These are phyloP conservation scores for Chaetodon auriga DNA, from an alignment of 2,113 vertebrate species.

Conservation along the genomic window DNA sequence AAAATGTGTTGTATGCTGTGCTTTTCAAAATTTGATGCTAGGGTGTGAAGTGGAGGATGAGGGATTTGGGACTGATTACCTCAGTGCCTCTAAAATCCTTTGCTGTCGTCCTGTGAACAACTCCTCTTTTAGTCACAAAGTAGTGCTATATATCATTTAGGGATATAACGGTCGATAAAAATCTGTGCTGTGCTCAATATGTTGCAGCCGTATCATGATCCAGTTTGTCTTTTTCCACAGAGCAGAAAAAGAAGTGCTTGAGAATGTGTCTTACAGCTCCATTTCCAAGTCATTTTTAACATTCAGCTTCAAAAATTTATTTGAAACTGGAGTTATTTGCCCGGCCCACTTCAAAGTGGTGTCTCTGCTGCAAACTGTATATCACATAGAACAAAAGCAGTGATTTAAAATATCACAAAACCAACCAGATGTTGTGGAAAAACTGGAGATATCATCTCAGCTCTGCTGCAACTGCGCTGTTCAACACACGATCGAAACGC, in stretches of 20 bases:
- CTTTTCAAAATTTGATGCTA: conserved; percentile 3
- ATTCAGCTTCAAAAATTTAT: neutral
- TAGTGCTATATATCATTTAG: neutral
- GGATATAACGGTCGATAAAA: neutral
- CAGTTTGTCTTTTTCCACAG: neutral
- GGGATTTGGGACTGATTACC: conserved; percentile 1
- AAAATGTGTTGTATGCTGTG: neutral
- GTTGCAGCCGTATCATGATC: neutral
- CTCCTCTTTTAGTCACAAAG: neutral
- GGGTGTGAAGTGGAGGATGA: conserved; percentile 17
- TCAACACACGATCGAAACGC: conserved; percentile 34
- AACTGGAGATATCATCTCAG: conserved; percentile 30
- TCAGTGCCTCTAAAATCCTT: neutral
- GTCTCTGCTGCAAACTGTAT: neutral
- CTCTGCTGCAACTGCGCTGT: conserved; percentile 27
- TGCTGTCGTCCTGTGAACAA: neutral
- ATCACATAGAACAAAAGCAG: conserved; percentile 36
- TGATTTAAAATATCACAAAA: conserved; percentile 29
- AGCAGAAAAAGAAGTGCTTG: neutral
- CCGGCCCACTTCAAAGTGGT: neutral
- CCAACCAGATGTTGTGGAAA: conserved; percentile 45
- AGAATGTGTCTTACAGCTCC: neutral
- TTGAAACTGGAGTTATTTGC: conserved; percentile 9
- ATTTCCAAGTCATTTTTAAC: conserved; percentile 2
- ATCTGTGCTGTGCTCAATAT: neutral